Conservation (phyloP, 2,888 invertebrate species). For the Listrodromus nycthemerus region DNA sequence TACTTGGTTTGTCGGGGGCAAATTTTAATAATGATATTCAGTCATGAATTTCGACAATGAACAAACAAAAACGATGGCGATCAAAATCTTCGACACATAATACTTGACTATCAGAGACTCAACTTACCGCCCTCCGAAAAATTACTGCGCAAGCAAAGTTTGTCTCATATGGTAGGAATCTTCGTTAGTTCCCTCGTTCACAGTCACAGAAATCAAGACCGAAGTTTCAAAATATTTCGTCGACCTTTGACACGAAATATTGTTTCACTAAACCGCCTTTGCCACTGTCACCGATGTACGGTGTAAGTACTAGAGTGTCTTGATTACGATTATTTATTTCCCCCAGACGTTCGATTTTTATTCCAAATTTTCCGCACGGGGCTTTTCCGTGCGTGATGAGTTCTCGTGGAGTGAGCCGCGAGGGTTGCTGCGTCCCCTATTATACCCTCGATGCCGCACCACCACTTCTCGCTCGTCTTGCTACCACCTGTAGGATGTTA, state of each 20-base stretch:
- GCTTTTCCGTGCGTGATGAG: slow-evolving; percentile 72
- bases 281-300: neutral
- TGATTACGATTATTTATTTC: slow-evolving; percentile 1
- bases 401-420: slow-evolving; percentile 77
- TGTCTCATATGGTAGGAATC: slow-evolving; percentile 39
- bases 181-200: slow-evolving; percentile 27
- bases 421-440: slow-evolving; percentile 81
- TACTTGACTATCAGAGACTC: neutral
- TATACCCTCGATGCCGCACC: slow-evolving; percentile 80
- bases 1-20: too few relatives aligned
- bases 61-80: too few relatives aligned
- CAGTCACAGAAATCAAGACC: slow-evolving; percentile 9
- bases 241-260: slow-evolving; percentile 10
- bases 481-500: slow-evolving; percentile 69
- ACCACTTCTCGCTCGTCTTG: slow-evolving; percentile 59
- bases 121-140: neutral
- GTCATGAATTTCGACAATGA: too few relatives aligned
- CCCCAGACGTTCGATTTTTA: neutral
- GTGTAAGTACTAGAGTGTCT: neutral
- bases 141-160: neutral
- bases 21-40: too few relatives aligned
- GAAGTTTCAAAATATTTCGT: slow-evolving; percentile 13
- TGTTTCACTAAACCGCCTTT: slow-evolving; percentile 9
- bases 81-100: too few relatives aligned
- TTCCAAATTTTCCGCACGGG: slow-evolving; percentile 40